Evolutionary conservation across 2,888 invertebrate species (phyloP), one percentile per base, ranked within the genome.

Genomic region (Sabatieria punctata): DNA sequence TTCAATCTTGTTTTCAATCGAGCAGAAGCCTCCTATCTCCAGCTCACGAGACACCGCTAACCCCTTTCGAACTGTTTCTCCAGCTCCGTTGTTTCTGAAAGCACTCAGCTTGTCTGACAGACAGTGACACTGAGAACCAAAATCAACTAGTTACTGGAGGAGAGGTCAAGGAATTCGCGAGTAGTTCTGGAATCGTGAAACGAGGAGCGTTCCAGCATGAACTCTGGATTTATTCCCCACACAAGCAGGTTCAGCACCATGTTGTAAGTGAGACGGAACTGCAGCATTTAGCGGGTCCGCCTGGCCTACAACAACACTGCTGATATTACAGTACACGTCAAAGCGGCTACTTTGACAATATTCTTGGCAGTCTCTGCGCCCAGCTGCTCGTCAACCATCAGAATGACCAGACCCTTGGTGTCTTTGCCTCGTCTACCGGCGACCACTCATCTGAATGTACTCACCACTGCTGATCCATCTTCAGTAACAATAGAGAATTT

Each of bases 181-280:
- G 70, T 91, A 93, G 71, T 95, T 97, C 72, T 99, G 99, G 64
- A 97, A 99, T 69, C 99, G 97, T 99, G 97, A 69, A 80, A 91
- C 71, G 99, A 99, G 57, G 91, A 91, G 52, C 91, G 75, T 64
- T 95, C 93, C 63, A 99, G 72, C 89, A 99, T 95, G 64, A 88
- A 97, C 67, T 97, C 93, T 0, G 97, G 97, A 71, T 97, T 95
- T 46, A 99, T 93, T 72, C 93, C 97, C 69, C 97, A 95, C 1
- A 97, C 97, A 54, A 97, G 72, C 53, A 99, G 72, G 77, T 99
- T 81, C 47, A 91, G 69, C 2, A 99, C 93, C 97, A 99, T 99
- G 67, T 97, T 97, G 68, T 99, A 99, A 0, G 95, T 95, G 49
- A 99, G 75, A 69, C 97, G 95, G 71, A 99, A 99, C 0, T 97